Conservation (phyloP, 2,888 invertebrate genomes). For the Adelphocoris suturalis region DNA sequence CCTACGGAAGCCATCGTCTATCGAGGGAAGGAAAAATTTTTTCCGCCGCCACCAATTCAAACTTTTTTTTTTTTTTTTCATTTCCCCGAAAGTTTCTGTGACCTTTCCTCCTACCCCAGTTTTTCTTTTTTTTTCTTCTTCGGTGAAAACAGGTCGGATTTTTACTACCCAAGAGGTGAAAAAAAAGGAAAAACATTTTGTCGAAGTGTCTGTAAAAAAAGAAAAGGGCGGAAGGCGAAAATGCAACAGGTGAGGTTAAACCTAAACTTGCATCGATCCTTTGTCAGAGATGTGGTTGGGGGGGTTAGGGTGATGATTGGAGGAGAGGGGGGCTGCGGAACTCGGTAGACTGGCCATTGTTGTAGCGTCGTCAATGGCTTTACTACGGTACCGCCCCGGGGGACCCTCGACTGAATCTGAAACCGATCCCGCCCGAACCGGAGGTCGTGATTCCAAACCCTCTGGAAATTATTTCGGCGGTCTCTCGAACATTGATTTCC, state of each 20-base stretch:
- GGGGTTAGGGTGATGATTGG: neutral
- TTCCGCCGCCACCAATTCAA: conserved; percentile 57
- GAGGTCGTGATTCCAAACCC: neutral
- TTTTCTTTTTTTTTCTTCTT: neutral
- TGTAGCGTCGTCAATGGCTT: conserved; percentile 50
- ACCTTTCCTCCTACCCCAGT: conserved; percentile 37
- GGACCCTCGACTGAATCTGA: neutral
- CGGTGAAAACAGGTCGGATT: neutral
- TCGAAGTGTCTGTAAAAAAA: neutral
- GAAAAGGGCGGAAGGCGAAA: neutral
- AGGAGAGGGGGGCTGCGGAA: neutral
- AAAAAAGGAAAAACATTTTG: neutral
- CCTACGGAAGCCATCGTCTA: conserved; percentile 30
- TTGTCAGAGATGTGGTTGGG: neutral
- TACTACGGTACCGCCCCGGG: conserved; percentile 29
- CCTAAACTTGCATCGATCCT: conserved; percentile 59
- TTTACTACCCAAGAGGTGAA: conserved; percentile 17
- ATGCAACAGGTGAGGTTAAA: conserved; percentile 62
- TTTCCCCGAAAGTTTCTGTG: conserved; percentile 40
- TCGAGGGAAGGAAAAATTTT: conserved; percentile 37
- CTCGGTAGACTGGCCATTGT: conserved; percentile 53
- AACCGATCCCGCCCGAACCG: neutral
- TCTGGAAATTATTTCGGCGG: no score
- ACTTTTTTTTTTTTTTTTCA: conserved; percentile 53
- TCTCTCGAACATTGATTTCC: no score